These are phyloP conservation scores for Catagonus wagneri DNA, from an alignment of 2,113 vertebrate species.

Conservation along the genomic window DNA sequence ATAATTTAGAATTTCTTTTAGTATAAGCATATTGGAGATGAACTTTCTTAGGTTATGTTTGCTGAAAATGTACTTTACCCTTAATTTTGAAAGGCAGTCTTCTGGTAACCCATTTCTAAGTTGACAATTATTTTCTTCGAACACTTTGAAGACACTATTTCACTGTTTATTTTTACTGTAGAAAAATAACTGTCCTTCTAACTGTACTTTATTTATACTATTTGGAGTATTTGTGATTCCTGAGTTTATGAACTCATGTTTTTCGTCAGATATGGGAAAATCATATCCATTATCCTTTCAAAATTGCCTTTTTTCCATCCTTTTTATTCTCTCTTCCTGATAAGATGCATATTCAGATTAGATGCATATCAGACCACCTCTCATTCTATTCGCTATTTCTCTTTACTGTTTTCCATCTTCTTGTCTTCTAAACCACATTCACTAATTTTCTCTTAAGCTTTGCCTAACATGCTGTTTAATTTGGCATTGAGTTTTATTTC, in stretches of 20 bases:
- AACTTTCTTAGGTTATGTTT: constrained; percentile 19
- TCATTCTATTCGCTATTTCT: not conserved
- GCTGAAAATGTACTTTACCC: constrained; percentile 1
- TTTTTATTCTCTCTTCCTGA: not conserved
- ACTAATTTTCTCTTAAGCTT: not conserved
- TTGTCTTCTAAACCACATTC: not conserved
- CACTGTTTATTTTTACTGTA: not conserved
- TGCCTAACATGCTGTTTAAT: not conserved
- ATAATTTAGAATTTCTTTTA: constrained; percentile 35
- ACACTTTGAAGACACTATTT: not conserved
- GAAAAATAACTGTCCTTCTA: not conserved
- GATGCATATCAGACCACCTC: not conserved
- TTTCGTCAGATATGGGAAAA: constrained; percentile 38
- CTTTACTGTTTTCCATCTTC: constrained; percentile 10
- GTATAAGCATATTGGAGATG: not conserved
- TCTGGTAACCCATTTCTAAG: constrained; percentile 11
- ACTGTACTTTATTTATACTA: constrained; percentile 3
- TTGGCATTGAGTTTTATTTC: not conserved
- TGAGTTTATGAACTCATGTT: constrained; percentile 2
- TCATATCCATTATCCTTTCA: not conserved
- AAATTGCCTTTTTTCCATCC: not conserved
- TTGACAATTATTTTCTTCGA: constrained; percentile 24
- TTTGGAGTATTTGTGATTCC: not conserved
- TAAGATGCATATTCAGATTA: not conserved
- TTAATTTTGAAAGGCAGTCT: not conserved